Base-by-base conservation (phyloP, 2,888 invertebrate species). In the Himalopsyche kuldschensis region DNA sequence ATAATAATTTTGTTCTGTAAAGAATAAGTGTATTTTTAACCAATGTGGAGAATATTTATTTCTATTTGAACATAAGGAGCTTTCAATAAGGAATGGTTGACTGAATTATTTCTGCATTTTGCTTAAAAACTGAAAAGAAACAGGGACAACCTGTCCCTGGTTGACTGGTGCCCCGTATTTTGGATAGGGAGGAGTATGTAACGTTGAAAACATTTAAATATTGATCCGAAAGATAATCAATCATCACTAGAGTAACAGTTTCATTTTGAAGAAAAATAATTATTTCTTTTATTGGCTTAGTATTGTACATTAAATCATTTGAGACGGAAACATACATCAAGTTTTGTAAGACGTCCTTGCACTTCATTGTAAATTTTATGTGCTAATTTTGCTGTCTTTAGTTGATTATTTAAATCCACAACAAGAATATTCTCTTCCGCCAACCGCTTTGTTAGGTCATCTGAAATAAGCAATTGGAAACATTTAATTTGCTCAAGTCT, bases 361-460 rank as follows among this genome's bases (percentile, higher is more conserved):
- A 86, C 84, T 79, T 85, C 81, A 75, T 77, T 20, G 10, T 84
- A 75, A 27, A 85, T 80, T 78, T 35, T 75, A 27, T 85, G 46
- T 20, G 80, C 78, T 4, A 86, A 15, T 69, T 84, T 81, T 17
- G 81, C 48, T 31, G 55, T 35, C 35, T 85, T 82, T 11, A 86
- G 30, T 46, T 86, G 80, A 27, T 81, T 79, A 41, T 82, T 78
- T 27, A 86, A 82, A 75, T 86, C 85, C 47, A 82, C 30, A 17
- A 85, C 77, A n/a, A 75, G 30, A 17, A 85, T 63, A n/a, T 76
- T 75, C 32, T 86, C 84, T 77, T 86, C 82, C 11, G 78, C 82
- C 35, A 86, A 48, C 32, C 84, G 78, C 41, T 85, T 78, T 17
- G 35, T 81, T 47, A 84, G 35, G n/a, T 31, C 11, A 20, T 85